Evolutionary conservation across 2,797 vertebrate species (phyloP), one percentile per base, ranked within the genome.

Genomic region (Anas bahamensis): DNA sequence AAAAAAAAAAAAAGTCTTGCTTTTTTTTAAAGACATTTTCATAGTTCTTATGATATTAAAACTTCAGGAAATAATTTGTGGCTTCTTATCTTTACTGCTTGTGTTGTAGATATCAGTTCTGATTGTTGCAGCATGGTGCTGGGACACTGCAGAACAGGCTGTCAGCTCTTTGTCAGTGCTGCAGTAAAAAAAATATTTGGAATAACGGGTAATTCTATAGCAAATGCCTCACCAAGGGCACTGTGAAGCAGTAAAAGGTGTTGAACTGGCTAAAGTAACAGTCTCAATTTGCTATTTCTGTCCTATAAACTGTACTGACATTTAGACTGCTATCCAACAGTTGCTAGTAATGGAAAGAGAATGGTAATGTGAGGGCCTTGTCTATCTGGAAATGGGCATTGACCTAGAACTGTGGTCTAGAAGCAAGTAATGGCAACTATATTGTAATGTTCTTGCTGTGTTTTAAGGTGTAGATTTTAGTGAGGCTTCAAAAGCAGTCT

Each of bases 41-140:
- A 9, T 79, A 60, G 64, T 56, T 93, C 60, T 94, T 95, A 42
- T 2, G 29, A 76, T 65, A 85, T 84, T 92, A 90, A 93, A 92
- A 92, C 26, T 82, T 17, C 57, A 84, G 86, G 85, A 95, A 93
- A 55, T 90, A 44, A 82, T 53, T 46, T 76, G 5, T 65, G 57
- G 44, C 61, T 89, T 77, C 37, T 87, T 87, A 91, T 73, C 56
- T 82, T 95, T 86, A 35, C 64, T 92, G 0, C 19, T 86, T 56
- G 33, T 46, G 68, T 73, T 89, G 33, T 56, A 76, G 57, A 18
- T 75, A 3, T 11, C 60, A 72, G 11, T 76, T 86, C 24, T 70
- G 28, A 22, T 12, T 37, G 44, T 29, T 55, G 87, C 35, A 2
- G 4, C 6, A 2, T 9, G 48, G 17, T 86, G 64, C 59, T 31